phyloP scores from a whole-genome alignment of 1,140 invertebrate species.

The Medauroidea extradentata region DNA sequence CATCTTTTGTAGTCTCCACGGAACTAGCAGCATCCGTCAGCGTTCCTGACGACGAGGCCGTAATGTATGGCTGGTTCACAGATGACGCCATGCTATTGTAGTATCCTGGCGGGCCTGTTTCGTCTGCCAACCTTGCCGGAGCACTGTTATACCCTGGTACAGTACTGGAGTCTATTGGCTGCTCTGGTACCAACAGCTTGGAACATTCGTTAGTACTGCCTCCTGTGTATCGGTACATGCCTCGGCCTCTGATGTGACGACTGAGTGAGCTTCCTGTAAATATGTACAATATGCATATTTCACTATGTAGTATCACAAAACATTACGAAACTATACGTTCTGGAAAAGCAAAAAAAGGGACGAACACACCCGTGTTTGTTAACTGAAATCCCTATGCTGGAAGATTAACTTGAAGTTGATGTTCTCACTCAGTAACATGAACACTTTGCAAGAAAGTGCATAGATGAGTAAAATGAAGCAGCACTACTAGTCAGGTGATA shows the following conservation, averaged over 20 bases:
- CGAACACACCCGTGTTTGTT: background rate
- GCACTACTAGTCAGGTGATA: too few species aligned
- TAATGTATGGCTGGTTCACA: too few species aligned
- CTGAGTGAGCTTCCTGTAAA: conserved; percentile 61
- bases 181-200: conserved; percentile 7
- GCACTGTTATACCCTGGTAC: conserved; percentile 3
- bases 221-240: conserved; percentile 50
- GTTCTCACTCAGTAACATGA: too few species aligned
- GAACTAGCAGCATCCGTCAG: too few species aligned
- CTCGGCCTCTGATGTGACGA: conserved; percentile 63
- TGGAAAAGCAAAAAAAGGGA: too few species aligned
- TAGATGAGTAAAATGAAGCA: too few species aligned
- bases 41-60: too few species aligned
- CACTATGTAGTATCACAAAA: background rate
- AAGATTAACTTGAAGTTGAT: too few species aligned
- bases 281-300: background rate
- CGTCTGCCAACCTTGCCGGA: conserved; percentile 1
- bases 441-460: too few species aligned
- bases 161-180: too few species aligned
- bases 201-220: conserved; percentile 9
- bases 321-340: too few species aligned
- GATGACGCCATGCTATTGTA: conserved; percentile 2
- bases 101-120: background rate
- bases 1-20: too few species aligned
- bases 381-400: background rate